A percentile compares a stretch with the other conserved stretches of the same genome.
Evolutionary conservation across 2,888 invertebrate genomes (phyloP).

Genomic region (Lamproptera curius): DNA sequence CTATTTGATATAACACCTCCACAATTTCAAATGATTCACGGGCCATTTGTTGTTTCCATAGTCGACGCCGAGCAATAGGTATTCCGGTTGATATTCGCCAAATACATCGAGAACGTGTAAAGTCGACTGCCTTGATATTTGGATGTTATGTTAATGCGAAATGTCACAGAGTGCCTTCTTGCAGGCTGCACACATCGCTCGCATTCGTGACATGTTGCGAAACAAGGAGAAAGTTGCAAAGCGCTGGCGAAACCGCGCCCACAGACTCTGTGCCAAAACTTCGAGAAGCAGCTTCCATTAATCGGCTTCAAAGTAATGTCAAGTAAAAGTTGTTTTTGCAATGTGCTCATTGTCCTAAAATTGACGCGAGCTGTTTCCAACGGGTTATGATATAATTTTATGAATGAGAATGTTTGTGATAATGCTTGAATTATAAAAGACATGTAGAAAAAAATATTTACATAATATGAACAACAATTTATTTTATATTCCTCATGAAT

Average conservation of each 20-base stretch:
- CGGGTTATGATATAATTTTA: constrained; percentile 7
- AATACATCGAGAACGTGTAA: constrained; percentile 38
- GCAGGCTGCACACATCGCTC: constrained; percentile 25
- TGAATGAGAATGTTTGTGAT: neutral
- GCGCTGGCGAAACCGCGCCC: constrained; percentile 69
- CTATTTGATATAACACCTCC: constrained; percentile 56
- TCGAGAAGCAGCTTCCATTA: constrained; percentile 51
- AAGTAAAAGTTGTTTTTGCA: constrained; percentile 62
- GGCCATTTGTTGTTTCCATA: constrained; percentile 44
- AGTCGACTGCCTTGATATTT: constrained; percentile 68
- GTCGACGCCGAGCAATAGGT: constrained; percentile 32
- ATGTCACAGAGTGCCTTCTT: constrained; percentile 44
- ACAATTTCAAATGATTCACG: constrained; percentile 52
- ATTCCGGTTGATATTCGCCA: constrained; percentile 42
- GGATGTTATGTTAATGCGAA: constrained; percentile 46
- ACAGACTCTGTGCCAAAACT: constrained; percentile 68
- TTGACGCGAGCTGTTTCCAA: constrained; percentile 5
- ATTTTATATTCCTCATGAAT: too few relatives aligned
- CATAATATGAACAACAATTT: too few relatives aligned
- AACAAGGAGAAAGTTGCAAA: constrained; percentile 65
- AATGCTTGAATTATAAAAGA: too few relatives aligned
- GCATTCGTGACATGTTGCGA: constrained; percentile 43
- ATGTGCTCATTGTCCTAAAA: constrained; percentile 14
- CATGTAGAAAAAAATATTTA: too few relatives aligned
- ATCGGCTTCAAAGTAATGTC: constrained; percentile 42